phyloP scores from a whole-genome alignment of 2,888 invertebrate species.

The Lasioglossum morio region DNA sequence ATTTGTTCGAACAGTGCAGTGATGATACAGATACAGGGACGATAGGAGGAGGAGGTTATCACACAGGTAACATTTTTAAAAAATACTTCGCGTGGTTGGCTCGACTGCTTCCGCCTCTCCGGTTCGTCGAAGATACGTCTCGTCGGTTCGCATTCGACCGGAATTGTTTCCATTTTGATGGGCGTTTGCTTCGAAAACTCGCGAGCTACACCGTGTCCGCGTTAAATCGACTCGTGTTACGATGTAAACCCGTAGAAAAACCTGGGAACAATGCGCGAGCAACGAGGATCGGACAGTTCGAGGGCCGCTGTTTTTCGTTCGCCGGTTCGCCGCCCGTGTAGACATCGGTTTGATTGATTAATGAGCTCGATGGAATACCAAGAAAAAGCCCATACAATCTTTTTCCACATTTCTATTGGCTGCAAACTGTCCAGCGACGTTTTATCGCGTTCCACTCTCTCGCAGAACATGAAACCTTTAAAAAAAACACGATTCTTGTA shows the following conservation, averaged over 20 bases:
- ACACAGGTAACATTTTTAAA: conserved; percentile 60
- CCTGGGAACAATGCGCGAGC: conserved; percentile 46
- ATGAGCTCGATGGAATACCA: background rate
- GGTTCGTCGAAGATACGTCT: conserved; percentile 53
- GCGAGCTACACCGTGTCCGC: conserved; percentile 51
- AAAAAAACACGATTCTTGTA: background rate
- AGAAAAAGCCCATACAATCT: background rate
- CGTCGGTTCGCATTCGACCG: conserved; percentile 54
- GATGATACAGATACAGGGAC: background rate
- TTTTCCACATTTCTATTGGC: background rate
- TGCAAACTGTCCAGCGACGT: background rate
- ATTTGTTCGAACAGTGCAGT: background rate
- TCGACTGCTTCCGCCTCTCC: conserved; percentile 32
- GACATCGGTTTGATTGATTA: background rate
- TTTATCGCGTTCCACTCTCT: background rate
- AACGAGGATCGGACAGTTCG: conserved; percentile 1
- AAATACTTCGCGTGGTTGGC: conserved; percentile 64
- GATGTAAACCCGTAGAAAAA: conserved; percentile 43
- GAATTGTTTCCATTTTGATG: conserved; percentile 69
- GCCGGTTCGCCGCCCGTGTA: background rate
- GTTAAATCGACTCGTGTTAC: conserved; percentile 65
- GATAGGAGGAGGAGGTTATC: background rate
- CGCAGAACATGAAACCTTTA: background rate
- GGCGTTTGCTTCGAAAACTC: conserved; percentile 50
- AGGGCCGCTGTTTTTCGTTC: background rate